Base-by-base conservation (phyloP, 2,113 vertebrate genomes). In the Casuarius casuarius region DNA sequence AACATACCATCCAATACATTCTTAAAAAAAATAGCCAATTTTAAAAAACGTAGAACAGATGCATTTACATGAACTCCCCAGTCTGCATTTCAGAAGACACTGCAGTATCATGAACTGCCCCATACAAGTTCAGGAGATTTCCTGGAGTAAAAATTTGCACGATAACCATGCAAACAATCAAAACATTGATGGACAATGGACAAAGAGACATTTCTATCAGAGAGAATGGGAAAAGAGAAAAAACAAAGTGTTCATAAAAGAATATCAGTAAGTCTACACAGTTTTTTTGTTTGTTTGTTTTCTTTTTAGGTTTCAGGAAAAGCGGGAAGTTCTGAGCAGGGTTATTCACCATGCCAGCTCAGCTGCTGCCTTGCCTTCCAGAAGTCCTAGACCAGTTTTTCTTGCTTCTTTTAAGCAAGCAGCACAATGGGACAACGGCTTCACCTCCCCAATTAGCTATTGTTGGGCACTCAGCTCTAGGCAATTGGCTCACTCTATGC, bases 341-440 rank as follows among this genome's bases (percentile, higher is more conserved):
- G 61, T 83, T 90, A 87, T 61, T 87, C 44, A 93, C 54, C 23
- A 92, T 21, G 67, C 10, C 31, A 81, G 91, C 74, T 96, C 90
- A 95, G 78, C 80, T 59, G 59, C 48, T 90, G 35, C 42, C 79
- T 48, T 78, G 84, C 44, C 62, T 94, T 92, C 74, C 42, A 67
- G 19, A 97, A 95, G 76, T 74, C 88, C 94, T 68, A 73, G 84
- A 94, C 95, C 86, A 84, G 94, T 96, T 98, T 95, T 97, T 97
- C 96, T 97, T 7, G 76, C 95, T 96, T 94, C 84, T 96, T 96
- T 93, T 40, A 94, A 84, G 92, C 96, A 96, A 91, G 92, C 21
- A 78, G 95, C 54, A 59, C 65, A 77, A 91, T 33, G 59, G 80
- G 71, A 90, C 49, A 91, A 91, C 25, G 92, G 42, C n/a, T 97